These are phyloP conservation scores for Gasterosteus nipponicus DNA, from an alignment of 2,113 vertebrate genomes.

Conservation along the genomic window DNA sequence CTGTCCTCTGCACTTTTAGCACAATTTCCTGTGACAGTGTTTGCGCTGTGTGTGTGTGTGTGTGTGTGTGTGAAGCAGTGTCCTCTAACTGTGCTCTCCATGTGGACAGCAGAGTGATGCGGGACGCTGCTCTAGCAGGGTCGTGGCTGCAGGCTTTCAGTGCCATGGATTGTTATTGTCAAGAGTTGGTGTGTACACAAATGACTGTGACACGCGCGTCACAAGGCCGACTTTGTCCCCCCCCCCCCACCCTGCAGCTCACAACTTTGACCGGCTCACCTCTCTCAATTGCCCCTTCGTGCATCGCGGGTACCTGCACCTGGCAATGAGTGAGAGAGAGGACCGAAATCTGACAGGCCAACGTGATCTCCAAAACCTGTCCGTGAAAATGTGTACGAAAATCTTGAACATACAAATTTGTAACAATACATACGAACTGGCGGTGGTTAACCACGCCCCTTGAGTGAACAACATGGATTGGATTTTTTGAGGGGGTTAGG, in stretches of 20 bases:
- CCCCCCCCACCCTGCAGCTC: not conserved
- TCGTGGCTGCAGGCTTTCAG: conserved; percentile 75
- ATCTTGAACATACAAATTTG: too few species aligned
- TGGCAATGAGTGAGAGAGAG: conserved; percentile 5
- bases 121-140: conserved; percentile 67
- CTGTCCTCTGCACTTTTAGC: conserved; percentile 70
- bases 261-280: conserved; percentile 24
- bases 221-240: conserved; percentile 6
- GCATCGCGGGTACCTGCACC: conserved; percentile 3
- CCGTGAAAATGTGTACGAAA: too few species aligned
- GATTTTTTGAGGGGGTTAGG: too few species aligned
- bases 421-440: too few species aligned
- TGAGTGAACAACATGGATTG: too few species aligned
- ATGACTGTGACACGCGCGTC: conserved; percentile 28
- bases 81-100: conserved; percentile 65
- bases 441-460: too few species aligned
- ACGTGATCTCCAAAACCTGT: too few species aligned
- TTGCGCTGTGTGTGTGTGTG: conserved; percentile 45
- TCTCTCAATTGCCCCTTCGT: conserved; percentile 9
- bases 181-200: conserved; percentile 55
- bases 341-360: conserved; percentile 6
- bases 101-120: conserved; percentile 57
- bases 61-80: conserved; percentile 30
- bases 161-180: conserved; percentile 76
- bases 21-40: conserved; percentile 65